Evolutionary conservation across 2,888 invertebrate species (phyloP), one percentile per base, ranked within the genome.

Genomic region (Pyrgus malvae): DNA sequence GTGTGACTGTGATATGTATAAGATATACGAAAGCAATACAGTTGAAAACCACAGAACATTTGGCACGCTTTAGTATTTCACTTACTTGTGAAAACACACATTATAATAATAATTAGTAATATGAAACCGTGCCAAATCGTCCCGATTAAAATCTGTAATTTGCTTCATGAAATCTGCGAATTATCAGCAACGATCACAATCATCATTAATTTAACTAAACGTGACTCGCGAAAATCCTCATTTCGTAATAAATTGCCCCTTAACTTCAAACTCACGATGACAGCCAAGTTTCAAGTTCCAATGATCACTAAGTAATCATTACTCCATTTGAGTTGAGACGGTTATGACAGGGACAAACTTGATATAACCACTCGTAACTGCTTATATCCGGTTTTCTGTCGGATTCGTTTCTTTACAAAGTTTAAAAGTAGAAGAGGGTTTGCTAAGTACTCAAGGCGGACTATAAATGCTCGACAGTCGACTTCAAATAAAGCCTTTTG

Each of bases 121-220:
- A 23, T 6, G 23, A 3, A 23, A 23, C 23, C 3, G 23, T 23
- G 23, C 1, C 23, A 23, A 23, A 23, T 7, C 7, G 3, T 23
- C 3, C 3, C 7, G 1, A 23, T 23, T 7, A 33, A 33, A 33
- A 21, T 29, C 12, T 2, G 11, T 29, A 19, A 40, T 40, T 38
- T 49, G 31, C 9, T 19, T 27, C 19, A 38, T 21, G 40, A 21
- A 29, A 49, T 48, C 21, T 29, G 11, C 27, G 4, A 17, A 21
- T 17, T 31, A 38, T 49, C 29, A 31, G 14, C 23, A 12, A 17
- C 49, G 19, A 40, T 21, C 21, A 21, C 23, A 31, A 40, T 16
- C 16, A 33, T 50, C 50, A 42, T 50, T 19, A 42, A 51, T 51
- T 42, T 12, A 51, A 51, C 12, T 12, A 17, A 35, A 31, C 33